A percentile compares a stretch with the other conserved stretches of the same genome.
These are phyloP conservation scores for Argya squamiceps DNA, from an alignment of 2,797 vertebrate species.

Conservation along the genomic window DNA sequence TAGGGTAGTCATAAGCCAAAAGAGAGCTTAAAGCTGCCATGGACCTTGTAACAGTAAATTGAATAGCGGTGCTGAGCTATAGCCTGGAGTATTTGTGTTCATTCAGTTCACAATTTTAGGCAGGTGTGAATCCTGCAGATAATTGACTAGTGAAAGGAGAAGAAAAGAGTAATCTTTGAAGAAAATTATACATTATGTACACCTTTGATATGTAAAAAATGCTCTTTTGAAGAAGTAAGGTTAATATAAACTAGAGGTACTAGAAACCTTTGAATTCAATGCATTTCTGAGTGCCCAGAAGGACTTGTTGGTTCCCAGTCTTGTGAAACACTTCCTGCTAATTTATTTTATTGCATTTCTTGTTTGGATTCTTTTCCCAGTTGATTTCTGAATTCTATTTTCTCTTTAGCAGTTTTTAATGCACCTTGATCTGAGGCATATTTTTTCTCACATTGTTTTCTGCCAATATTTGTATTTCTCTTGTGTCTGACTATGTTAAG, in stretches of 20 bases:
- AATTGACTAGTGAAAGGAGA: not conserved
- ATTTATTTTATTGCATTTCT: not conserved
- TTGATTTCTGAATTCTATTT: not conserved
- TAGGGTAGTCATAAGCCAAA: not conserved
- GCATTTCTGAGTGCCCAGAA: not conserved
- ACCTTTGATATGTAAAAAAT: not conserved
- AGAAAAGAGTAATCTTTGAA: not conserved
- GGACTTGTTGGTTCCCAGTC: not conserved
- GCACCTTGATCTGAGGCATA: not conserved
- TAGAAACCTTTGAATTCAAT: not conserved
- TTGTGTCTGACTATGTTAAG: slow-evolving; percentile 19
- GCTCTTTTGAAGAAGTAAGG: not conserved
- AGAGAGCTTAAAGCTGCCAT: not conserved
- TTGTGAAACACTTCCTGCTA: not conserved
- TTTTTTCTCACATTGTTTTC: not conserved
- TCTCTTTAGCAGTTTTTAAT: not conserved
- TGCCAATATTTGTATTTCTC: slow-evolving; percentile 18
- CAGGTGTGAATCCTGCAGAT: not conserved
- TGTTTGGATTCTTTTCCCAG: not conserved
- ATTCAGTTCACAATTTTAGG: not conserved
- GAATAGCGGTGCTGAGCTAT: not conserved
- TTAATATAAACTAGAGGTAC: not conserved
- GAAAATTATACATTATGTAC: not conserved
- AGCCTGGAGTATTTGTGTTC: not conserved
- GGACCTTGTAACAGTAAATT: not conserved